These are phyloP conservation scores for Dryomyza anilis DNA, from an alignment of 2,888 invertebrate genomes.

Conservation along the genomic window DNA sequence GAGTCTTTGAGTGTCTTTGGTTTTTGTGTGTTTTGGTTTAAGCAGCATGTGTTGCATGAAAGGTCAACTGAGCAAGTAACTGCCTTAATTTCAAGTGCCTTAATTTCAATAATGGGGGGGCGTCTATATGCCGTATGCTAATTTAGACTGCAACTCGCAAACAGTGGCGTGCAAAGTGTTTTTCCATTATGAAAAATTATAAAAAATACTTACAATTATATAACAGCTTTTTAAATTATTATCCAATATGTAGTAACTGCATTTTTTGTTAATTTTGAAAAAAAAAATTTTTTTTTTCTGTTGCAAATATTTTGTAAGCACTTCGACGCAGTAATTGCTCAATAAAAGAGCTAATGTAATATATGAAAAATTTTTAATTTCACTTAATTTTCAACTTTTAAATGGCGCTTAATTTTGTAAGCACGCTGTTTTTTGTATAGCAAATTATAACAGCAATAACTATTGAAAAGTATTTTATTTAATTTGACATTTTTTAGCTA, in stretches of 20 bases:
- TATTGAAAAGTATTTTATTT: no score
- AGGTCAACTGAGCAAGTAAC: conserved; percentile 8
- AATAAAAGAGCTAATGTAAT: no score
- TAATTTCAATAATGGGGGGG: not conserved
- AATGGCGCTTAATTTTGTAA: not conserved
- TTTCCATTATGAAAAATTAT: no score
- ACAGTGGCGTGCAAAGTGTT: not conserved
- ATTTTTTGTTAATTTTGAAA: not conserved
- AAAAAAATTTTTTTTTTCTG: not conserved
- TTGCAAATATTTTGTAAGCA: not conserved
- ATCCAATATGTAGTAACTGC: not conserved
- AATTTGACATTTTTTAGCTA: no score
- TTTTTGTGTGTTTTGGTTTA: no score
- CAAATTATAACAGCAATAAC: no score
- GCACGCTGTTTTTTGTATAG: not conserved
- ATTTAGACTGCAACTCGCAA: not conserved
- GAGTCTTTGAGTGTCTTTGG: no score
- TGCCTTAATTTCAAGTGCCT: conserved; percentile 13
- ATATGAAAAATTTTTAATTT: not conserved
- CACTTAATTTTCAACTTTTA: not conserved
- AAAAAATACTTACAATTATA: not conserved
- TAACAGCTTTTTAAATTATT: not conserved
- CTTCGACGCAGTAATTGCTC: no score
- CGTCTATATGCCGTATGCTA: not conserved
- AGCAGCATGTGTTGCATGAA: no score